A percentile compares a stretch with the other conserved stretches of the same genome.
Evolutionary conservation across 2,113 vertebrate genomes (phyloP).

Genomic region (Corythornis vintsioides): DNA sequence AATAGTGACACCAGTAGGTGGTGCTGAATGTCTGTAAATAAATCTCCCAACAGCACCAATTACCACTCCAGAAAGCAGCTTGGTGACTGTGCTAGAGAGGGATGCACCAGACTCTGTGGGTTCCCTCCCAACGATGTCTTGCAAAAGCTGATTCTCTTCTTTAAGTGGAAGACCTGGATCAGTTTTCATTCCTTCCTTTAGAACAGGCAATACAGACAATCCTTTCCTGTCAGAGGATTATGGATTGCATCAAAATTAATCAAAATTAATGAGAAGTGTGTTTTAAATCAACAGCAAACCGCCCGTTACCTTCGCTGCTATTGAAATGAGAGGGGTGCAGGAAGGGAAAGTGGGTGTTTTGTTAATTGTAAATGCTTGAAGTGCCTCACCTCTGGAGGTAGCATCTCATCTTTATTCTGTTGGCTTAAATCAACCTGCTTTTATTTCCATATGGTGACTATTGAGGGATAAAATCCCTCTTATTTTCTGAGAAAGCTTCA

Average conservation of each 20-base stretch:
- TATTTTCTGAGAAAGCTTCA: neutral
- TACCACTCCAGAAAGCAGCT: neutral
- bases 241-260: neutral
- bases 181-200: neutral
- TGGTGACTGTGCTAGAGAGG: accelerated
- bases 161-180: accelerated
- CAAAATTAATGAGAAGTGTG: neutral
- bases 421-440: neutral
- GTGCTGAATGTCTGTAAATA: slow-evolving; percentile 32
- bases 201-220: neutral
- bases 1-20: slow-evolving; percentile 19
- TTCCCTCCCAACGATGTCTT: neutral
- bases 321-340: neutral
- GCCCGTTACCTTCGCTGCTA: accelerated
- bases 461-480: neutral
- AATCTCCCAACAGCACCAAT: neutral
- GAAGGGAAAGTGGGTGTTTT: accelerated
- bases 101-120: no score
- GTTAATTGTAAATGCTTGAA: accelerated
- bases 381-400: neutral
- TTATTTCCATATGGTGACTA: neutral
- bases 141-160: accelerated
- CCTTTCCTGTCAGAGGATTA: neutral
- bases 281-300: neutral
- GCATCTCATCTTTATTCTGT: neutral